Percentiles rank a stretch among this genome's conserved stretches.
Evolutionary conservation across 2,888 invertebrate genomes (phyloP).

Genomic region (Germaria angustata): DNA sequence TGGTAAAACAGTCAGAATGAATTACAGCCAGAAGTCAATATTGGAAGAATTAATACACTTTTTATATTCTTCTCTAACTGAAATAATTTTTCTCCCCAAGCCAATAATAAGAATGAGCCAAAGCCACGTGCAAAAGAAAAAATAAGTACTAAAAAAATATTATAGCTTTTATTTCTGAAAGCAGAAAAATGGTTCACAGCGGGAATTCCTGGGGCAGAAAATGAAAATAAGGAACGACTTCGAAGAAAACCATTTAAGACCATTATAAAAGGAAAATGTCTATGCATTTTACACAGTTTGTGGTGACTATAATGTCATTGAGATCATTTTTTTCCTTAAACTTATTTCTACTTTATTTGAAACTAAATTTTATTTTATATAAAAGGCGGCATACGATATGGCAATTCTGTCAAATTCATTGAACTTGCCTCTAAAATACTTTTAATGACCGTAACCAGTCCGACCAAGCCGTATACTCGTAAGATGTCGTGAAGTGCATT

Average conservation of each 20-base stretch:
- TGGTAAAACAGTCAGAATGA: too few relatives aligned
- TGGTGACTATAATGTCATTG: slow-evolving; percentile 55
- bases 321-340: slow-evolving; percentile 41
- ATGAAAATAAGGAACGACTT: slow-evolving; percentile 16
- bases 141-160: slow-evolving; percentile 18
- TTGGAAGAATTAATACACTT: too few relatives aligned
- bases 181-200: slow-evolving; percentile 52
- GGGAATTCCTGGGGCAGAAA: slow-evolving; percentile 41
- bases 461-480: background rate
- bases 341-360: background rate
- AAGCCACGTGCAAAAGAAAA: slow-evolving; percentile 31
- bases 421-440: slow-evolving; percentile 60
- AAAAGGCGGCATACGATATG: slow-evolving; percentile 40
- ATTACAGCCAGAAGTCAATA: too few relatives aligned
- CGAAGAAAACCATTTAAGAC: slow-evolving; percentile 19
- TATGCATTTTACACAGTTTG: slow-evolving; percentile 54
- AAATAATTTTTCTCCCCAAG: background rate
- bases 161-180: slow-evolving; percentile 31
- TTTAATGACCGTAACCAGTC: slow-evolving; percentile 53
- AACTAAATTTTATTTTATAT: slow-evolving; percentile 35
- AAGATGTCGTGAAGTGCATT: background rate
- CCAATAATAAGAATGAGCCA: slow-evolving; percentile 7
- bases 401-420: slow-evolving; percentile 63
- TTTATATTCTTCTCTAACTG: background rate
- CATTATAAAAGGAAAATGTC: slow-evolving; percentile 38